phyloP scores from a whole-genome alignment of 1,140 invertebrate genomes.

The Bombus difficillimus region DNA sequence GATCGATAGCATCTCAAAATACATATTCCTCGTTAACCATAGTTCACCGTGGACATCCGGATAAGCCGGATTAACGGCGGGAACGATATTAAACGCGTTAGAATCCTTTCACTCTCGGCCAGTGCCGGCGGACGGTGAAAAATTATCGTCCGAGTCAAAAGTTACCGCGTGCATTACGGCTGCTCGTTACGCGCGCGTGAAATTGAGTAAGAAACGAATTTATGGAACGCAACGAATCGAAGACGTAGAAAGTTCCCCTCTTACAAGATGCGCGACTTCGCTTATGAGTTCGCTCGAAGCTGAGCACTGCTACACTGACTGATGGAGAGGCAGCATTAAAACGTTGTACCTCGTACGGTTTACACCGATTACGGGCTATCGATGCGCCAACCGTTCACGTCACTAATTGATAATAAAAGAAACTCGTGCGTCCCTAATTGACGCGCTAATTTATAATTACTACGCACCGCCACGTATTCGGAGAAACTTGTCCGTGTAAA shows the following conservation, averaged over 20 bases:
- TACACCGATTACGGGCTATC: slow-evolving; percentile 35
- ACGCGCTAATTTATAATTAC: slow-evolving; percentile 29
- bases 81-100: slow-evolving; percentile 27
- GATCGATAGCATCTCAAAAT: not conserved
- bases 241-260: slow-evolving; percentile 30
- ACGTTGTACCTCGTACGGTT: not conserved
- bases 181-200: slow-evolving; percentile 45
- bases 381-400: slow-evolving; percentile 9
- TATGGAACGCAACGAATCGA: slow-evolving; percentile 45
- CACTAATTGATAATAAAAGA: slow-evolving; percentile 41
- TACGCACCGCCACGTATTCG: too few species aligned
- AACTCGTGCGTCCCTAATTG: slow-evolving; percentile 25
- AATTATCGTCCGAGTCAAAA: slow-evolving; percentile 30
- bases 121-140: slow-evolving; percentile 10
- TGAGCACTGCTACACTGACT: not conserved
- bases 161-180: slow-evolving; percentile 37
- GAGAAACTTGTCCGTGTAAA: not conserved
- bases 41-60: not conserved
- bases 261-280: not conserved
- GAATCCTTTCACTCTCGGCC: slow-evolving; percentile 34
- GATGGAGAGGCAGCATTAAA: slow-evolving; percentile 13
- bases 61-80: slow-evolving; percentile 2
- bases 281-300: not conserved
- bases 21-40: slow-evolving; percentile 10
- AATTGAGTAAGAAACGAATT: slow-evolving; percentile 47